phyloP scores from a whole-genome alignment of 2,797 vertebrate genomes.

The Meda fulgida region DNA sequence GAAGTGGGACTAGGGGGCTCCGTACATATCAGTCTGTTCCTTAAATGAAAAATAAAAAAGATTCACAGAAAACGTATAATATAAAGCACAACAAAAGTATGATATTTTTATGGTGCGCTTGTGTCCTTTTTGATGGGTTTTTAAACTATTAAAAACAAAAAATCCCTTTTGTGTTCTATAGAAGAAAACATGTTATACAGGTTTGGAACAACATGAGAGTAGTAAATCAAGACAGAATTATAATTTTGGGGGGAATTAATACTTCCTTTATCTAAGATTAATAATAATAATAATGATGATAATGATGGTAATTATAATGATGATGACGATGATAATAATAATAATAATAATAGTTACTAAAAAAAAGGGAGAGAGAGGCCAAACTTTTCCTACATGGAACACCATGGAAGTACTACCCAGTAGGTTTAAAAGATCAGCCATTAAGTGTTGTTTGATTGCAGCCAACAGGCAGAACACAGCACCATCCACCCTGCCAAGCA shows the following conservation, averaged over 20 bases:
- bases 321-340: background rate
- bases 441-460: conserved; percentile 65
- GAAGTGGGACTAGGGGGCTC: too few species aligned
- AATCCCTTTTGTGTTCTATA: background rate
- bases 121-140: background rate
- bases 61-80: too few species aligned
- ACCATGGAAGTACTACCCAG: conserved; percentile 45
- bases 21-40: too few species aligned
- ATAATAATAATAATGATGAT: background rate
- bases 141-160: too few species aligned
- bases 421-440: conserved; percentile 64
- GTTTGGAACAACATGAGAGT: background rate
- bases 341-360: background rate
- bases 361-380: background rate
- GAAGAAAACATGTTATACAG: background rate
- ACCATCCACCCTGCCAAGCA: conserved; percentile 52
- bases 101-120: background rate
- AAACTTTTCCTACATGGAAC: background rate
- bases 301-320: too few species aligned
- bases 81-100: too few species aligned
- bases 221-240: background rate
- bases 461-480: conserved; percentile 61
- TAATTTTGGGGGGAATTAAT: background rate
- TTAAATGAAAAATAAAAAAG: too few species aligned
- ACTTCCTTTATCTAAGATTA: background rate